A percentile compares a stretch with the other conserved stretches of the same genome.
Evolutionary conservation across 2,797 vertebrate genomes (phyloP).

Genomic region (Crenichthys baileyi): DNA sequence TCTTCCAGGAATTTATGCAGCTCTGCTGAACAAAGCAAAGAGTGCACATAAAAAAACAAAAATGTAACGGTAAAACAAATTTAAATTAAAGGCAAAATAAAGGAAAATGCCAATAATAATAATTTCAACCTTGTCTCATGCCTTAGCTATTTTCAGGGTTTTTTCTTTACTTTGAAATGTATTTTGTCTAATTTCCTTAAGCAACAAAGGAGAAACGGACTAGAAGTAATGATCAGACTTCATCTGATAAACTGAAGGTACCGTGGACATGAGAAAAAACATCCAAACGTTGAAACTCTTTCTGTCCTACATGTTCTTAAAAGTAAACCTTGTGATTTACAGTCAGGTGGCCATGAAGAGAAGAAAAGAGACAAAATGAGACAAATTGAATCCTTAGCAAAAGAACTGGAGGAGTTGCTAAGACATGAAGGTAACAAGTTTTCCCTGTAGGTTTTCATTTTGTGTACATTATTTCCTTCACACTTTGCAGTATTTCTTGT

Average conservation of each 20-base stretch:
- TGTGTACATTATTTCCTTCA: fast-evolving
- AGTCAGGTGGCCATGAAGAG: constrained; percentile 79
- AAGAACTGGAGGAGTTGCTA: constrained; percentile 88
- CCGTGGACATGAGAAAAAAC: background rate
- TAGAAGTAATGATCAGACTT: constrained; percentile 51
- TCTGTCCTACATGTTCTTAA: background rate
- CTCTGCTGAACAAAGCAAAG: background rate
- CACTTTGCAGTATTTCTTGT: background rate
- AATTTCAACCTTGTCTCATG: background rate
- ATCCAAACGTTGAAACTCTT: background rate
- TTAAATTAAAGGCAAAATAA: too few relatives aligned
- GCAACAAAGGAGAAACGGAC: constrained; percentile 69
- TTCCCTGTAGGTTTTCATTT: background rate
- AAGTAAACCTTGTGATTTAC: constrained; percentile 2
- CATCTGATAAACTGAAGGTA: constrained; percentile 86
- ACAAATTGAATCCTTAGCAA: constrained; percentile 87
- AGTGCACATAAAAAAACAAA: background rate
- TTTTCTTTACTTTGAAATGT: background rate
- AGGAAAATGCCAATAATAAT: background rate
- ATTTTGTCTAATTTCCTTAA: constrained; percentile 18
- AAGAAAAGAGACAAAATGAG: constrained; percentile 81
- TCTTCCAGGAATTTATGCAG: background rate
- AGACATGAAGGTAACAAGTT: constrained; percentile 87
- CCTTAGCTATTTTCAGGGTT: background rate
- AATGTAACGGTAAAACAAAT: too few relatives aligned